Evolutionary conservation across 2,797 vertebrate species (phyloP), one percentile per base, ranked within the genome.

Genomic region (Sebastiscus tertius): DNA sequence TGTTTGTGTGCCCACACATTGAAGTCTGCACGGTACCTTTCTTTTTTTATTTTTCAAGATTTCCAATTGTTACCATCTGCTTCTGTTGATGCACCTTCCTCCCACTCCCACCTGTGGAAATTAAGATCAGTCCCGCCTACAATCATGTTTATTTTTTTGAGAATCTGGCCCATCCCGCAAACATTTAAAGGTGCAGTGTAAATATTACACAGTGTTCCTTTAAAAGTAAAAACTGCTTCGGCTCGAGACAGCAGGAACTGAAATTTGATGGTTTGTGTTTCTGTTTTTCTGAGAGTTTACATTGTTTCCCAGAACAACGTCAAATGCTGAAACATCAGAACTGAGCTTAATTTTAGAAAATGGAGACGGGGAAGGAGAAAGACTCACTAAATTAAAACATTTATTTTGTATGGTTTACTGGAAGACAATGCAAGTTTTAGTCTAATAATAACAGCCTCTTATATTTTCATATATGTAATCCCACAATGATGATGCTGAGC

Each of bases 401-500:
- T 27, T 54, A 64, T 67, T 81, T 73, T 14, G 5, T 61, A 18
- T 73, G 72, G 5, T 54, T 73, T 77, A 27, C 36, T 63, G 36
- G 36, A 73, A 77, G 33, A 27, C n/a, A 20, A 36, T 70, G 12
- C 49, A 55, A 42, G 31, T 52, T 68, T 65, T 39, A 59, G 33
- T 77, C 52, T 42, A 71, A 80, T 65, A 80, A 82, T 65, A 72
- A 63, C 73, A 75, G 55, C 60, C 26, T 64, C 56, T 77, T 33
- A 22, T 77, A 60, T 71, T 74, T 81, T 83, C 20, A 70, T 9
- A 39, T 54, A 75, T 84, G 73, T 71, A 55, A 75, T 39, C 49
- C 34, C 59, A 77, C 33, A 52, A 5, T 22, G 54, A 46, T 58
- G 63, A 78, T 72, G 62, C 77, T 59, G 11, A 78, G 54, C 42